These are phyloP conservation scores for Heterohyrax brucei DNA, from an alignment of 2,797 vertebrate species.

Conservation along the genomic window DNA sequence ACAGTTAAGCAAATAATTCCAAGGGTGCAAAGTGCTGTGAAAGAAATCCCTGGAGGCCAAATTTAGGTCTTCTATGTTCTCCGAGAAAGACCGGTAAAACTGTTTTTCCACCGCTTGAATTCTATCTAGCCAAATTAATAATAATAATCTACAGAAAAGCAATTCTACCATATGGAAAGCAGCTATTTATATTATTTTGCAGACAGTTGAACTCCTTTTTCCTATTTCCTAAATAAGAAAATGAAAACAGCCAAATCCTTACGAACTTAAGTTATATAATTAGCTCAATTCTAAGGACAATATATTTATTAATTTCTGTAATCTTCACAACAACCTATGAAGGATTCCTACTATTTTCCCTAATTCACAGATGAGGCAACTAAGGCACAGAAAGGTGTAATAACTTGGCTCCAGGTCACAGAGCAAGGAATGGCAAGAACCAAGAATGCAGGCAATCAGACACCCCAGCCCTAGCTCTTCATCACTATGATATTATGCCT, in stretches of 20 bases:
- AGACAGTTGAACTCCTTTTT: not conserved
- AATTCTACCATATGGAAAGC: not conserved
- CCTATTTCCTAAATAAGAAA: not conserved
- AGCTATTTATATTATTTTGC: not conserved
- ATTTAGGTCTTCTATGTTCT: not conserved
- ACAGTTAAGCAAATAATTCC: not conserved
- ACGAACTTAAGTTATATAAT: not conserved
- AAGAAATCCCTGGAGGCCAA: not conserved
- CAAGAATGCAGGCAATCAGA: not conserved
- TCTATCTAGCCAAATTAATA: not conserved
- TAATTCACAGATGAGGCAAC: constrained; percentile 49
- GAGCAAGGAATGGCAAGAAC: not conserved
- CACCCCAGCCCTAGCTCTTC: not conserved
- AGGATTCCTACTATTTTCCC: not conserved
- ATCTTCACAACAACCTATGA: constrained; percentile 51
- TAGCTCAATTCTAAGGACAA: not conserved
- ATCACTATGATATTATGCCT: not conserved
- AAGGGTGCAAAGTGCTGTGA: constrained; percentile 1
- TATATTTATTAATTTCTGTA: not conserved
- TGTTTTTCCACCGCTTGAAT: not conserved
- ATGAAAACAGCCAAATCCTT: constrained; percentile 39
- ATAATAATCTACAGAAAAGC: constrained; percentile 47
- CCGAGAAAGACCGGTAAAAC: no score
- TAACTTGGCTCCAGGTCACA: constrained; percentile 8
- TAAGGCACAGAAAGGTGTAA: constrained; percentile 49